Percentiles rank a stretch among this genome's conserved stretches.
Evolutionary conservation across 2,888 invertebrate genomes (phyloP).

Genomic region (Aspidiotus rigidus): DNA sequence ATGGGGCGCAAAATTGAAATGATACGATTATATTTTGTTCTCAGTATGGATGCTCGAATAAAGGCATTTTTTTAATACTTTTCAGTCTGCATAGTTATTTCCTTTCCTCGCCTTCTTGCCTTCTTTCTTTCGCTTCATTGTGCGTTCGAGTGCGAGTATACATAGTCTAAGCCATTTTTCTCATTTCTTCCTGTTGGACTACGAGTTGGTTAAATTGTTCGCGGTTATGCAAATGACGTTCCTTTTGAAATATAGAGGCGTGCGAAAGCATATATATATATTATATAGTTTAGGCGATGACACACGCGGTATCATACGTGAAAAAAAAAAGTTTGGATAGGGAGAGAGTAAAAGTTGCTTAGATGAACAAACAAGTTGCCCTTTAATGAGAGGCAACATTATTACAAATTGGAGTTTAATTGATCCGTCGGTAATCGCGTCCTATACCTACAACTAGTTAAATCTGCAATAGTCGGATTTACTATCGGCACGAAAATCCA

Average conservation of each 20-base stretch:
- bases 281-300: not conserved
- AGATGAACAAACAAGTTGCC: no score
- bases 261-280: not conserved
- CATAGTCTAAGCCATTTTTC: not conserved
- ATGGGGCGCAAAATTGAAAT: constrained; percentile 4
- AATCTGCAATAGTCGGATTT: no score
- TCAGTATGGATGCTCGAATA: not conserved
- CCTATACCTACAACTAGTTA: no score
- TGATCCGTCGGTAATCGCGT: no score
- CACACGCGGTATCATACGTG: not conserved
- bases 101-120: not conserved
- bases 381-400: no score
- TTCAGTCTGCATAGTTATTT: not conserved
- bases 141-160: not conserved
- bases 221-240: not conserved
- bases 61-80: constrained; percentile 4
- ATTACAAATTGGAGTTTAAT: no score
- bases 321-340: not conserved
- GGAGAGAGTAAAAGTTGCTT: no score
- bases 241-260: constrained; percentile 2
- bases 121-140: not conserved
- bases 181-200: not conserved
- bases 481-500: no score
- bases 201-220: not conserved
- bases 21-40: not conserved